A percentile compares a stretch with the other conserved stretches of the same genome.
Evolutionary conservation across 2,888 invertebrate species (phyloP).

Genomic region (Drosophila testacea): DNA sequence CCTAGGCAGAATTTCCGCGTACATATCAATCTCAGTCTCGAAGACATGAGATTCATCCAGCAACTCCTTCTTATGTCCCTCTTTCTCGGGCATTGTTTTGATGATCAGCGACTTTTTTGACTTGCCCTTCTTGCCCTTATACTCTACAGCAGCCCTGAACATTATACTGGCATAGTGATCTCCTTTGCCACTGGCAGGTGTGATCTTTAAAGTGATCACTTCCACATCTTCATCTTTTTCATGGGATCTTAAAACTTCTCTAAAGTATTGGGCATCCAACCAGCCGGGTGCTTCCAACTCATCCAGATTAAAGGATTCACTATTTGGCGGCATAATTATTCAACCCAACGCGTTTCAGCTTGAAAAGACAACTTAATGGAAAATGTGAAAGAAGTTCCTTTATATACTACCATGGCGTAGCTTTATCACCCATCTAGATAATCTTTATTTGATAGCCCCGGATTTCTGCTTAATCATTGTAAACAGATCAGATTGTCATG

Average conservation of each 20-base stretch:
- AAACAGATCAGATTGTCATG: constrained; percentile 9
- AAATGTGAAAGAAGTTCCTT: background rate
- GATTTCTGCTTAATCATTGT: constrained; percentile 14
- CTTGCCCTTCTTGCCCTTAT: constrained; percentile 44
- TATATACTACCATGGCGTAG: constrained; percentile 45
- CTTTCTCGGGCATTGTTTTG: constrained; percentile 73
- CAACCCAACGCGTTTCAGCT: background rate
- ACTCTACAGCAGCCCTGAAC: constrained; percentile 52
- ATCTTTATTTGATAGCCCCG: background rate
- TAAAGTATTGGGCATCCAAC: constrained; percentile 15
- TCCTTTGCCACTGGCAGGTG: constrained; percentile 56
- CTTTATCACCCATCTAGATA: constrained; percentile 2
- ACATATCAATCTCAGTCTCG: constrained; percentile 73
- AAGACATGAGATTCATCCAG: constrained; percentile 58
- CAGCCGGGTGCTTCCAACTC: constrained; percentile 25
- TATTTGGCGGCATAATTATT: constrained; percentile 11
- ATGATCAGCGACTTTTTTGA: constrained; percentile 58
- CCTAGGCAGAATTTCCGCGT: constrained; percentile 68
- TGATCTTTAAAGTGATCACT: constrained; percentile 29
- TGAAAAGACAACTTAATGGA: constrained; percentile 26
- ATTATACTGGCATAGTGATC: constrained; percentile 70
- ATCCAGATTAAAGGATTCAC: constrained; percentile 24
- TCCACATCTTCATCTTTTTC: constrained; percentile 12
- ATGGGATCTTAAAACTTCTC: constrained; percentile 3
- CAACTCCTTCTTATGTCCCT: constrained; percentile 69